These are phyloP conservation scores for Oplegnathus fasciatus DNA, from an alignment of 2,113 vertebrate species.

Conservation along the genomic window DNA sequence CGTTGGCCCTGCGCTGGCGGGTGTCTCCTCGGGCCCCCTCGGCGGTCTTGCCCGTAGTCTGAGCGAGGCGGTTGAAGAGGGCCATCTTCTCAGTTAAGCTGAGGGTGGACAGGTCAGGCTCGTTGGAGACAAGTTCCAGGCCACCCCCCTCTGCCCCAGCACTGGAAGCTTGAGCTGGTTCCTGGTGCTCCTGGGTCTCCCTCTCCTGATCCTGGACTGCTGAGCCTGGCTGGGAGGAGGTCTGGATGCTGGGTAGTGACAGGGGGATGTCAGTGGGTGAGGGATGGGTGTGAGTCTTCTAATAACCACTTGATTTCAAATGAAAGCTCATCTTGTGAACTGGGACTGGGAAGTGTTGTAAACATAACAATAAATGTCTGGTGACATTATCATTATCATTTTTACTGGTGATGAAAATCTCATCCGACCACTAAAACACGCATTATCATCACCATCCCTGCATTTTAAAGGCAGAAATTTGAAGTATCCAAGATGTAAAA, in stretches of 20 bases:
- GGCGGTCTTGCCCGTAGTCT: conserved; percentile 84
- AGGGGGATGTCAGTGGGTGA: background rate
- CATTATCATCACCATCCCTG: background rate
- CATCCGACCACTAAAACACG: background rate
- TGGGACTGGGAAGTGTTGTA: background rate
- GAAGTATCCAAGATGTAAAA: background rate
- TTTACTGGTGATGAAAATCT: background rate
- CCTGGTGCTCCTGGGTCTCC: conserved; percentile 50
- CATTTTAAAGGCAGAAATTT: too few relatives aligned
- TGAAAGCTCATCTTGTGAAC: background rate
- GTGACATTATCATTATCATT: background rate
- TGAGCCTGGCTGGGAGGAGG: conserved; percentile 63
- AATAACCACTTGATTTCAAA: background rate
- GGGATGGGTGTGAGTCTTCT: background rate
- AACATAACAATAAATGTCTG: background rate
- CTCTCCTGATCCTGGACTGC: conserved; percentile 69
- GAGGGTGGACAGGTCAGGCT: conserved; percentile 92
- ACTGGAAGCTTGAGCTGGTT: conserved; percentile 5
- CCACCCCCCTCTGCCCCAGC: background rate
- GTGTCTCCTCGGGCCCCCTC: conserved; percentile 81
- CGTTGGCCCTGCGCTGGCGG: conserved; percentile 89
- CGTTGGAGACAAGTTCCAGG: conserved; percentile 72
- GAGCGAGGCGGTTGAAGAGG: conserved; percentile 94
- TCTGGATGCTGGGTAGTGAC: conserved; percentile 70
- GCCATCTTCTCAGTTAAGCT: conserved; percentile 97